Percentiles rank a stretch among this genome's conserved stretches.
Evolutionary conservation across 1,140 invertebrate genomes (phyloP).

Genomic region (Drosophila repleta): DNA sequence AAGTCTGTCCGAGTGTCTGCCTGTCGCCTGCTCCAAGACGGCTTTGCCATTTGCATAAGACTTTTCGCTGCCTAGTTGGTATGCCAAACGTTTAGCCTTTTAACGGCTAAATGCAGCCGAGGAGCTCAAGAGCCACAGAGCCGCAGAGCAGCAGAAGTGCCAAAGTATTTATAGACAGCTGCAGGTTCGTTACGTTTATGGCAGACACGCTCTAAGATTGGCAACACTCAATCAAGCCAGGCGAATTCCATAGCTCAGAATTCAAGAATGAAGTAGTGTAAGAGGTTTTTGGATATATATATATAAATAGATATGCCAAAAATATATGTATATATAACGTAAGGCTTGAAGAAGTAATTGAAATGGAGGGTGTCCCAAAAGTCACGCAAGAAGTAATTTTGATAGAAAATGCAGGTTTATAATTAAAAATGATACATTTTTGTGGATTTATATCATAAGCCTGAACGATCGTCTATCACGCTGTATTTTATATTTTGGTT

Average conservation of each 20-base stretch:
- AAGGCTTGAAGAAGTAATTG: background rate
- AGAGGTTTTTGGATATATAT: background rate
- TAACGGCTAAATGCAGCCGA: conserved; percentile 60
- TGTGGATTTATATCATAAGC: too few species aligned
- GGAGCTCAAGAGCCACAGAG: conserved; percentile 13
- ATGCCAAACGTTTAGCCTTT: conserved; percentile 75
- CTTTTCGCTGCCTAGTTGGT: conserved; percentile 57
- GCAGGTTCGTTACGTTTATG: conserved; percentile 50
- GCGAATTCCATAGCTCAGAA: background rate
- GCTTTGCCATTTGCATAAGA: conserved; percentile 58
- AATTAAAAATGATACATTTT: too few species aligned
- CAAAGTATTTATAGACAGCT: conserved; percentile 61
- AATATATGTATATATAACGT: background rate
- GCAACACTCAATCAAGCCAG: conserved; percentile 3
- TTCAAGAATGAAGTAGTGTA: background rate
- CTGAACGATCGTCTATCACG: too few species aligned
- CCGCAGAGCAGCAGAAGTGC: too few species aligned
- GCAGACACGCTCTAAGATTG: conserved; percentile 17
- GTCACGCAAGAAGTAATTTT: too few species aligned
- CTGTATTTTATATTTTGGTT: background rate
- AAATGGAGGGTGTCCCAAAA: too few species aligned
- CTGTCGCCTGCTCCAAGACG: background rate
- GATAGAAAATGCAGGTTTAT: too few species aligned
- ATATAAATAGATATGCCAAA: conserved; percentile 7
- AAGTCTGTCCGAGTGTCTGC: conserved; percentile 14